phyloP scores from a whole-genome alignment of 1,140 invertebrate genomes.

The Scaptomyza graminum region DNA sequence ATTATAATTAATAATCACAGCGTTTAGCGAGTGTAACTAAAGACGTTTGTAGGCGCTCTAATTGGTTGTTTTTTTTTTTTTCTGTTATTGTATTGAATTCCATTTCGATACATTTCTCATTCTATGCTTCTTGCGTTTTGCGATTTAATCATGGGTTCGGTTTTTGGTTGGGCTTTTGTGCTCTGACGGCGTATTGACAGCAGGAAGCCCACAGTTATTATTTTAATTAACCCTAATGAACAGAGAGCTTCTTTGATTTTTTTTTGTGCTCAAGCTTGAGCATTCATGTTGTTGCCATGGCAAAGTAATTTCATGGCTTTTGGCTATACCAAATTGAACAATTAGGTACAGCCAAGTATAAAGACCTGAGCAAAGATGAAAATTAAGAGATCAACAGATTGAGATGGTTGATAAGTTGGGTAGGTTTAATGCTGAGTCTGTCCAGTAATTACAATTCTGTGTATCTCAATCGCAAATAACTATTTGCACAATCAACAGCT shows the following conservation, averaged over 20 bases:
- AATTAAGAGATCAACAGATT: neutral
- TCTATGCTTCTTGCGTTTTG: conserved; percentile 17
- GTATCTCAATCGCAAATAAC: neutral
- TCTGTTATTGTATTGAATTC: neutral
- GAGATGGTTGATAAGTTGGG: neutral
- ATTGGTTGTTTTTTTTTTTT: conserved; percentile 28
- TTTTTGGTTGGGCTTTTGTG: conserved; percentile 9
- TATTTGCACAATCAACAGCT: conserved; percentile 13
- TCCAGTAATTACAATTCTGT: neutral
- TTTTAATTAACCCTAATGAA: conserved; percentile 79
- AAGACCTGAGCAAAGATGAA: neutral
- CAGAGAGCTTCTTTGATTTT: conserved; percentile 11
- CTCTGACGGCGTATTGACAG: conserved; percentile 44
- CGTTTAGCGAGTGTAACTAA: conserved; percentile 64
- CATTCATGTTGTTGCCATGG: conserved; percentile 23
- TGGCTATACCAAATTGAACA: neutral
- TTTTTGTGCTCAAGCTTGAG: neutral
- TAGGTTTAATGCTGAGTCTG: neutral
- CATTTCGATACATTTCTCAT: conserved; percentile 31
- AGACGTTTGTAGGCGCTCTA: conserved; percentile 45
- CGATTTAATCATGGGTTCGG: conserved; percentile 58
- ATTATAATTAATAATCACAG: conserved; percentile 62
- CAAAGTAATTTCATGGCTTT: conserved; percentile 13
- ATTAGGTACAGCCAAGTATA: too few species aligned
- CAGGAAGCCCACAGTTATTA: conserved; percentile 65